Conservation (phyloP, 2,888 invertebrate species). For the Ichneumoninae sp. region DNA sequence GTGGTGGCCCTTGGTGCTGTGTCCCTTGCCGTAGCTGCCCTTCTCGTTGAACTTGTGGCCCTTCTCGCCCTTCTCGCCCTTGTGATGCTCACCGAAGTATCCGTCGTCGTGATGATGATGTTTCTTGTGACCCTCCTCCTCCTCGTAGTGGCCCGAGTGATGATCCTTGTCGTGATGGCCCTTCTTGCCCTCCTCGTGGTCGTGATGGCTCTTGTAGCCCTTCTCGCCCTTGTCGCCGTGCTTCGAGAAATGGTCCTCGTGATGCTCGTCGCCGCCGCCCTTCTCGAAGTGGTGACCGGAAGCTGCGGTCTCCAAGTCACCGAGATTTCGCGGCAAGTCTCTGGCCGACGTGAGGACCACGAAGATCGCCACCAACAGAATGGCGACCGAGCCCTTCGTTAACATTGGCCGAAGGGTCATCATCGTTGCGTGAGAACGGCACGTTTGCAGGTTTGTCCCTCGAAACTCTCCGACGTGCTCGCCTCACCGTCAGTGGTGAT, state of each 20-base stretch:
- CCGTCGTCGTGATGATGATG: slow-evolving; percentile 89
- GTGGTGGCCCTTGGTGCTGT: slow-evolving; percentile 94
- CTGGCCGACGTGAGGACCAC: slow-evolving; percentile 76
- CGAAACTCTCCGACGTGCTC: slow-evolving; percentile 30
- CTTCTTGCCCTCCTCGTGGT: slow-evolving; percentile 89
- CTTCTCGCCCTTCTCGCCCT: slow-evolving; percentile 89
- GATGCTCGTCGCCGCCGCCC: slow-evolving; percentile 89
- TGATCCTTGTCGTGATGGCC: slow-evolving; percentile 91
- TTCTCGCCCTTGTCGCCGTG: slow-evolving; percentile 90
- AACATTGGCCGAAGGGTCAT: slow-evolving; percentile 38
- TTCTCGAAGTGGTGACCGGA: slow-evolving; percentile 86
- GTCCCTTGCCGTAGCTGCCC: slow-evolving; percentile 93
- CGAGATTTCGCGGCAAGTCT: slow-evolving; percentile 85
- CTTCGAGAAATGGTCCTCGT: slow-evolving; percentile 88
- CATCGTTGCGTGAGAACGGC: slow-evolving; percentile 45
- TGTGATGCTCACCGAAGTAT: slow-evolving; percentile 88
- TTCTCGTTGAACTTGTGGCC: slow-evolving; percentile 89
- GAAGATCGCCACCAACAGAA: slow-evolving; percentile 48
- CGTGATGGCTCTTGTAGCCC: slow-evolving; percentile 89
- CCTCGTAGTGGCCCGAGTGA: slow-evolving; percentile 88
- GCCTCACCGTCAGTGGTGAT: slow-evolving; percentile 47
- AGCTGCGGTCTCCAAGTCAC: slow-evolving; percentile 87
- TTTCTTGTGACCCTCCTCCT: slow-evolving; percentile 88
- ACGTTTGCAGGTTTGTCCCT: slow-evolving; percentile 16
- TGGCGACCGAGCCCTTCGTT: slow-evolving; percentile 53